Base-by-base conservation (phyloP, 2,888 invertebrate genomes). In the Apeira syringaria region DNA sequence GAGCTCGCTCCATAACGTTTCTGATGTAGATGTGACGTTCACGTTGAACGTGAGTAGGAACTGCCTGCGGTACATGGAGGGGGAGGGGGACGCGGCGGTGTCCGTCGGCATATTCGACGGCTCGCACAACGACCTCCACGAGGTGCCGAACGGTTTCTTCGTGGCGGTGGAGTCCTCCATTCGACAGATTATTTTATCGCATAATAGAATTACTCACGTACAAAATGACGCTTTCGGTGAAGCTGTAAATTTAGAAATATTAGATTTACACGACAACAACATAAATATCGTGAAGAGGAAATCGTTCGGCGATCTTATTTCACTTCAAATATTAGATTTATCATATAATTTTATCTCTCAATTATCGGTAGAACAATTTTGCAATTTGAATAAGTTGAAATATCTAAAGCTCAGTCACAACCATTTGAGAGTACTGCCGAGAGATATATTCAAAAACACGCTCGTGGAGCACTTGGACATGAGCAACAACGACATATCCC, bases 391-490 rank as follows among this genome's bases (percentile, higher is more conserved):
- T 55, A 94, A 93, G 59, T 80, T 97, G 41, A 90, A 96, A 43
- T 93, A 95, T 50, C 76, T 97, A 25, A 93, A 95, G 74, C 76
- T 97, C 47, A 92, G 93, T 51, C 91, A 92, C 46, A 97, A 97
- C 73, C 92, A 92, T 52, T 78, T 97, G 52, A 92, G 93, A 61
- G 92, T 95, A 6, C 80, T 97, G 25, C 94, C 96, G 0, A 91
- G 94, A 41, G 96, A 96, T 56, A 93, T 95, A 3, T 96, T 96
- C 71, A 93, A 94, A 71, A 95, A 94, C 53, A 96, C 96, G 0
- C 92, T 94, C 9, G 82, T 97, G 35, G 96, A 96, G 72, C 94
- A 94, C 73, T 83, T 97, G 33, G 95, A 97, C 71, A 90, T 97
- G 53, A 94, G 95, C 53, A 91, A 91, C 55, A 97, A 97, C 68